A percentile compares a stretch with the other conserved stretches of the same genome.
phyloP scores from a whole-genome alignment of 2,888 invertebrate species.

The Plagodis pulveraria region DNA sequence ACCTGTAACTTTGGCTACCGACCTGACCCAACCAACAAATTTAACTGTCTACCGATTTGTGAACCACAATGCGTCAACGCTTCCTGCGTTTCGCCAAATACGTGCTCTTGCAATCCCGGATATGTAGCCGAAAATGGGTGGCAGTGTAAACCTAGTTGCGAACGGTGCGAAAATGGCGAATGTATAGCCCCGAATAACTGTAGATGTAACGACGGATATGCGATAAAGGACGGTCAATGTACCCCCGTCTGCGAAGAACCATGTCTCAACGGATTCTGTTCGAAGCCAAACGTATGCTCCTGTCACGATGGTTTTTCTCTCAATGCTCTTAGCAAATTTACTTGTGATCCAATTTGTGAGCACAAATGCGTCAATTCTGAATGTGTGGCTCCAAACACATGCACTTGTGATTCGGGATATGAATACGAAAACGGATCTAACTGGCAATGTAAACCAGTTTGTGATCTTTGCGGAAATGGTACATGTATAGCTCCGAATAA shows the following conservation, averaged over 20 bases:
- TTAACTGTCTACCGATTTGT: conserved; percentile 45
- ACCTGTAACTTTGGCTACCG: conserved; percentile 44
- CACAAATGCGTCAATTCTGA: conserved; percentile 35
- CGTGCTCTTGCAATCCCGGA: conserved; percentile 46
- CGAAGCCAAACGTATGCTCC: conserved; percentile 68
- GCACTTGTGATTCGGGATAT: conserved; percentile 72
- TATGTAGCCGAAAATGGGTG: conserved; percentile 39
- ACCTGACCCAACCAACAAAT: conserved; percentile 26
- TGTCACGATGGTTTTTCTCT: conserved; percentile 64
- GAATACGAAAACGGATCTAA: neutral
- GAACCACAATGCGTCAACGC: conserved; percentile 48
- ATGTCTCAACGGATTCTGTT: conserved; percentile 56
- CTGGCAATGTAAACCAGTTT: conserved; percentile 38
- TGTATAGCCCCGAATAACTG: conserved; percentile 48
- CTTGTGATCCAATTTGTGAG: conserved; percentile 36
- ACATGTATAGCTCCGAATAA: conserved; percentile 41
- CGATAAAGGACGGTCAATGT: conserved; percentile 35
- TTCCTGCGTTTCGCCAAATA: conserved; percentile 47
- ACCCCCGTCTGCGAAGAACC: conserved; percentile 37
- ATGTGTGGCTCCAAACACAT: conserved; percentile 64
- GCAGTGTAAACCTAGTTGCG: conserved; percentile 54
- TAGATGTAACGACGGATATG: conserved; percentile 39
- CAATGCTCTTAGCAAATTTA: conserved; percentile 2
- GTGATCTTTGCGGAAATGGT: conserved; percentile 42
- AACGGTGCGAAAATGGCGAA: conserved; percentile 47